Evolutionary conservation across 2,113 vertebrate genomes (phyloP).

Genomic region (Archocentrus centrarchus): DNA sequence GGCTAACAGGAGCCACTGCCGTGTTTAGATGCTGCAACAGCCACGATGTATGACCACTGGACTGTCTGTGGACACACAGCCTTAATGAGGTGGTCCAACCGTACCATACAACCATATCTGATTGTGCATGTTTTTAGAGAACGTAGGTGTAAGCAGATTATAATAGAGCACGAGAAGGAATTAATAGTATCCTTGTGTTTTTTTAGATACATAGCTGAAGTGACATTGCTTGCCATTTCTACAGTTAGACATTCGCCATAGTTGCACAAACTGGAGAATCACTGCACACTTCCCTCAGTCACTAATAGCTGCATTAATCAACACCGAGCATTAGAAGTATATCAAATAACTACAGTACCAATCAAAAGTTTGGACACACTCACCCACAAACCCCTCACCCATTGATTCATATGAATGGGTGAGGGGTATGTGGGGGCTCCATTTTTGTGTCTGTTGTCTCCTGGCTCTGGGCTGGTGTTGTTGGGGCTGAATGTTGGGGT

Average conservation of each 20-base stretch:
- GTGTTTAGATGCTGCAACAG: conserved; percentile 59
- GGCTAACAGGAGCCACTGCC: conserved; percentile 52
- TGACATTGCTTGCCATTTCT: neutral
- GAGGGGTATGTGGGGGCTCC: too few relatives aligned
- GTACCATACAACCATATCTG: conserved; percentile 6
- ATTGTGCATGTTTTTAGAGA: conserved; percentile 27
- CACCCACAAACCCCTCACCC: too few relatives aligned
- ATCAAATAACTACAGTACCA: neutral
- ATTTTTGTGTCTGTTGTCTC: too few relatives aligned
- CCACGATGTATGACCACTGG: conserved; percentile 40
- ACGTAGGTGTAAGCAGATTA: conserved; percentile 17
- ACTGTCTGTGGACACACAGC: conserved; percentile 44
- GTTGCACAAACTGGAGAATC: neutral
- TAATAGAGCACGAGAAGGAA: conserved; percentile 10
- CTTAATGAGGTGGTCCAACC: conserved; percentile 49
- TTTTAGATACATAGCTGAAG: neutral
- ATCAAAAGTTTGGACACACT: too few relatives aligned
- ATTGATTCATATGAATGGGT: too few relatives aligned
- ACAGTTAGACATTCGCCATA: neutral
- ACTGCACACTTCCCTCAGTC: neutral
- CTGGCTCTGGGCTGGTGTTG: too few relatives aligned
- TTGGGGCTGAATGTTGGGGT: too few relatives aligned
- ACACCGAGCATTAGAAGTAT: neutral
- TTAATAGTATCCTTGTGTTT: conserved; percentile 28
- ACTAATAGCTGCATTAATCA: neutral